Percentiles rank a stretch among this genome's conserved stretches.
Evolutionary conservation across 2,797 vertebrate species (phyloP).

Genomic region (Atherinosoma microstoma): DNA sequence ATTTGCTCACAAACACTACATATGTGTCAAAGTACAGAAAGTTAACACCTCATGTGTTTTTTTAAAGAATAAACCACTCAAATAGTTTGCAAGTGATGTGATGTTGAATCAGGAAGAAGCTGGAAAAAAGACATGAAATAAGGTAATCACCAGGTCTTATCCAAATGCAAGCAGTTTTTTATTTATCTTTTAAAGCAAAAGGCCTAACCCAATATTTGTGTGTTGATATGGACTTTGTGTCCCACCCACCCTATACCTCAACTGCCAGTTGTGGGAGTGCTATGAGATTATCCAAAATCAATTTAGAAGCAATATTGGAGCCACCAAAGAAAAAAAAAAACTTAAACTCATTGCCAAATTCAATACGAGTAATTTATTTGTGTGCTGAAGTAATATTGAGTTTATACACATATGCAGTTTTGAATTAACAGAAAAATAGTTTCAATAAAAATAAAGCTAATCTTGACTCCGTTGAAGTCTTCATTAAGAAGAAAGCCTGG

Average conservation of each 20-base stretch:
- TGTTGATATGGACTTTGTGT: not conserved
- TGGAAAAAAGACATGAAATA: not conserved
- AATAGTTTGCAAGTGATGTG: not conserved
- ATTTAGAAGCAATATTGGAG: conserved; percentile 11
- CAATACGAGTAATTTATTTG: not conserved
- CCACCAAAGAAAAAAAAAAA: conserved; percentile 1
- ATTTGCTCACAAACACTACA: too few relatives aligned
- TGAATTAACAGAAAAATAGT: conserved; percentile 13
- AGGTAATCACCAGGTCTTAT: not conserved
- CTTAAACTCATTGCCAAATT: not conserved
- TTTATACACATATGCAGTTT: not conserved
- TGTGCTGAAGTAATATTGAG: not conserved
- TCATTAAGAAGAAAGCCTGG: conserved; percentile 37
- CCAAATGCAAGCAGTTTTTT: not conserved
- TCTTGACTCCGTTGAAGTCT: conserved; percentile 44
- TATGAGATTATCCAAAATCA: conserved; percentile 7
- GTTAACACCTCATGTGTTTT: not conserved
- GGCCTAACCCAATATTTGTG: not conserved
- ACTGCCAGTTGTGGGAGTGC: not conserved
- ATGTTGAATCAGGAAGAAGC: not conserved
- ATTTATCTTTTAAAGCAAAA: not conserved
- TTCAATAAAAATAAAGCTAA: conserved; percentile 36
- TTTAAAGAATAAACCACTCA: not conserved
- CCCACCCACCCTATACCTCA: not conserved
- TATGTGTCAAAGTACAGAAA: not conserved